These are phyloP conservation scores for Psylliodes chrysocephalus DNA, from an alignment of 2,888 invertebrate genomes.

Conservation along the genomic window DNA sequence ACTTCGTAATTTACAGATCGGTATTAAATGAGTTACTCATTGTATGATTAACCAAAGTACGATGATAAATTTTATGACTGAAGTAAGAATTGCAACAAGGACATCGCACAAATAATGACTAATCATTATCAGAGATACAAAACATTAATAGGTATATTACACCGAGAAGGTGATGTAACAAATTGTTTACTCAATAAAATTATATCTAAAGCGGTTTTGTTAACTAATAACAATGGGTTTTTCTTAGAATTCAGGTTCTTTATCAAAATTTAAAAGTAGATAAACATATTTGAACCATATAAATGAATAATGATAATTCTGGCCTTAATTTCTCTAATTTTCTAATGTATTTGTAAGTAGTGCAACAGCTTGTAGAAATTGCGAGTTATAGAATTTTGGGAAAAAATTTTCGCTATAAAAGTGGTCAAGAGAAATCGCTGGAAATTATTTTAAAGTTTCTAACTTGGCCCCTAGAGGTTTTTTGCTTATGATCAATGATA, in stretches of 20 bases:
- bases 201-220: conserved; percentile 18
- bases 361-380: too few relatives aligned
- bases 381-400: too few relatives aligned
- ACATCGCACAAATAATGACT: conserved; percentile 12
- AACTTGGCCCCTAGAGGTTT: too few relatives aligned
- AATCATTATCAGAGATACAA: conserved; percentile 11
- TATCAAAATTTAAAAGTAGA: conserved; percentile 6
- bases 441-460: too few relatives aligned
- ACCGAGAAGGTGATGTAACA: conserved; percentile 21
- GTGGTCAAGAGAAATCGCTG: too few relatives aligned
- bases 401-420: too few relatives aligned
- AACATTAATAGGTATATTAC: conserved; percentile 6
- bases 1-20: neutral
- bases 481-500: too few relatives aligned
- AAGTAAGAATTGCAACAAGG: conserved; percentile 17
- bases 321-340: too few relatives aligned
- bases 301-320: neutral
- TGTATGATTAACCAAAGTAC: conserved; percentile 4
- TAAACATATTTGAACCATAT: neutral
- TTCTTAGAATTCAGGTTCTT: conserved; percentile 8
- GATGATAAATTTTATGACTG: conserved; percentile 1
- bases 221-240: conserved; percentile 19
- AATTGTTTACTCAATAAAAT: conserved; percentile 9
- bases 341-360: too few relatives aligned
- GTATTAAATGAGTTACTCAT: neutral